Base-by-base conservation (phyloP, 2,888 invertebrate genomes). In the Eupithecia insigniata region DNA sequence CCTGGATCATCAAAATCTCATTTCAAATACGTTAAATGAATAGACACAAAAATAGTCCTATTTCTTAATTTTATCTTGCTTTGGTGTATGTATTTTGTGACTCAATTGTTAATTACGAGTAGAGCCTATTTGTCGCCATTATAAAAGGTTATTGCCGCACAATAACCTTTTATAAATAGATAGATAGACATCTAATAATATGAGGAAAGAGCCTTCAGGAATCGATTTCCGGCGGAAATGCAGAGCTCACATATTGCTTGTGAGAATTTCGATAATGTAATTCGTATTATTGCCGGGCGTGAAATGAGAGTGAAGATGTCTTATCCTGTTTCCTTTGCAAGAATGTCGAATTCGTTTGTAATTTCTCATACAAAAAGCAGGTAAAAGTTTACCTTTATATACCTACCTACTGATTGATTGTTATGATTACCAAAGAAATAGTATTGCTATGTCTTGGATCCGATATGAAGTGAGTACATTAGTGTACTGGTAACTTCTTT, bases 211-310 rank as follows among this genome's bases (percentile, higher is more conserved):
- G 83, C 82, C 82, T 76, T 7, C 76, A 78, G 81, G 81, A 85
- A 87, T 87, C 86, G 85, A 87, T 88, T 85, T 87, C 87, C 85
- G 78, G 46, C 77, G 84, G 86, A 86, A 86, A 86, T 82, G 83
- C 83, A 84, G 83, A 85, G 81, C 78, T 84, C 78, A 81, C 83
- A 83, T 86, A 85, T 87, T 85, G 81, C 83, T 82, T 79, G 70
- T 74, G 78, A 83, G 80, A 71, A 78, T 78, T 78, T 77, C 72
- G 71, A 76, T 79, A 77, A 77, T 78, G 75, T 71, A 72, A 76
- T 72, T 73, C 69, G 69, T 78, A 69, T 68, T 74, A 75, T 69
- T 71, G 69, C 62, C 58, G 58, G 66, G 69, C 69, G 74, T 72
- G 72, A 77, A 75, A 75, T 78, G 76, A 71, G 74, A 69, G 64